Evolutionary conservation across 2,113 vertebrate genomes (phyloP).

Genomic region (Ciconia maguari): DNA sequence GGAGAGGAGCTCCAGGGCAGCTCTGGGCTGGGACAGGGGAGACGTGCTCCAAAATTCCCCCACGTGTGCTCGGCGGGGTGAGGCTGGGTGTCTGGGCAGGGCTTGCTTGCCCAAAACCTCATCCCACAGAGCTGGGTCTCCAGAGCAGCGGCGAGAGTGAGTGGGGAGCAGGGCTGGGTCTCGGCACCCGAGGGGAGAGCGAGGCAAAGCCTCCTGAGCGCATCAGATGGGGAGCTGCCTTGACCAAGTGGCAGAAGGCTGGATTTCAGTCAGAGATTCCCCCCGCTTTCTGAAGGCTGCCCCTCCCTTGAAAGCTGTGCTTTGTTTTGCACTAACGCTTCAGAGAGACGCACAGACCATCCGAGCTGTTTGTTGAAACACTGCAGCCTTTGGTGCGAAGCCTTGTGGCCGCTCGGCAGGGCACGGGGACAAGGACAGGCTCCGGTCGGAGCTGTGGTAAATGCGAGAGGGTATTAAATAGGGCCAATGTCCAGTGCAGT

Average conservation of each 20-base stretch:
- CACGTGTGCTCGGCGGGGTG: accelerated
- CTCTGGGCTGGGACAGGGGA: not conserved
- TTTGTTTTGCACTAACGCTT: not conserved
- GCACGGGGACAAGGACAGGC: accelerated
- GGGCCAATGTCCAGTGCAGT: not conserved
- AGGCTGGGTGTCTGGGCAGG: not conserved
- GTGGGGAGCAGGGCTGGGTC: not conserved
- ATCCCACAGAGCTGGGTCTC: accelerated
- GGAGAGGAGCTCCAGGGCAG: not conserved
- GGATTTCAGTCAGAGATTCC: not conserved
- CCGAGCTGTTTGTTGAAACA: not conserved
- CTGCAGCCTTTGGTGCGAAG: not conserved
- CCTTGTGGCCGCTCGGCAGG: accelerated
- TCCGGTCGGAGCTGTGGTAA: accelerated
- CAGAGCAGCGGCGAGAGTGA: not conserved
- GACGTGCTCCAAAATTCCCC: not conserved
- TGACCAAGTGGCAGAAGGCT: not conserved
- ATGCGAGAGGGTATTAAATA: not conserved
- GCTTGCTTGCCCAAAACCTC: not conserved
- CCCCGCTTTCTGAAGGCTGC: not conserved
- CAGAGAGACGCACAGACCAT: accelerated
- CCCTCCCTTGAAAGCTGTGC: not conserved
- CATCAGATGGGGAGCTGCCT: accelerated
- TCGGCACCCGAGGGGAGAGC: accelerated
- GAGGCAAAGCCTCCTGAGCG: accelerated